A percentile compares a stretch with the other conserved stretches of the same genome.
These are phyloP conservation scores for Poeciliopsis presidionis DNA, from an alignment of 2,797 vertebrate genomes.

Conservation along the genomic window DNA sequence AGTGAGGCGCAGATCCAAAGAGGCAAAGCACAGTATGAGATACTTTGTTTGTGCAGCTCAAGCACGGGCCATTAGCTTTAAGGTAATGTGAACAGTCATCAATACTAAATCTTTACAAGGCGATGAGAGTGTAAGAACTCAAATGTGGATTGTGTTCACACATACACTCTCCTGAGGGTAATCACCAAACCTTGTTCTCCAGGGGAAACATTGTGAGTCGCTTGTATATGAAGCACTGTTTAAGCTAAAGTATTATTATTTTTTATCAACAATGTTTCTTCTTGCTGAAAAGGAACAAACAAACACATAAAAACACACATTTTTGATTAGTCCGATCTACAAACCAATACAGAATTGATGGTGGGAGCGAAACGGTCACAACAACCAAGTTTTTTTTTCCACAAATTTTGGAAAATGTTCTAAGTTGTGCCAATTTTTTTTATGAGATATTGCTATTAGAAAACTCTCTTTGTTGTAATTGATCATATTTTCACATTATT, in stretches of 20 bases:
- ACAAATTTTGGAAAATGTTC: neutral
- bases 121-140: neutral
- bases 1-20: neutral
- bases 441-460: neutral
- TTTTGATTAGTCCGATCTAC: neutral
- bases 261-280: neutral
- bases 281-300: neutral
- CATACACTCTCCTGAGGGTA: neutral
- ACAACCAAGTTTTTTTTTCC: neutral
- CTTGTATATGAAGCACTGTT: neutral
- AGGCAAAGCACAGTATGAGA: neutral
- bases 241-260: neutral
- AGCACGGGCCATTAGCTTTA: neutral
- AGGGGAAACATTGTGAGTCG: neutral
- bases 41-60: neutral
- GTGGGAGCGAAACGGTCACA: neutral
- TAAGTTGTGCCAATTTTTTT: neutral
- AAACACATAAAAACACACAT: neutral
- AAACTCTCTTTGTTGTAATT: neutral
- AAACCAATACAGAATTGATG: neutral
- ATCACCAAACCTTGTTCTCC: neutral
- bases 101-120: neutral
- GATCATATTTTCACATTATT: neutral
- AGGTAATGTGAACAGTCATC: neutral
- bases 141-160: neutral